These are phyloP conservation scores for Tachina fera DNA, from an alignment of 2,888 invertebrate species.

Conservation along the genomic window DNA sequence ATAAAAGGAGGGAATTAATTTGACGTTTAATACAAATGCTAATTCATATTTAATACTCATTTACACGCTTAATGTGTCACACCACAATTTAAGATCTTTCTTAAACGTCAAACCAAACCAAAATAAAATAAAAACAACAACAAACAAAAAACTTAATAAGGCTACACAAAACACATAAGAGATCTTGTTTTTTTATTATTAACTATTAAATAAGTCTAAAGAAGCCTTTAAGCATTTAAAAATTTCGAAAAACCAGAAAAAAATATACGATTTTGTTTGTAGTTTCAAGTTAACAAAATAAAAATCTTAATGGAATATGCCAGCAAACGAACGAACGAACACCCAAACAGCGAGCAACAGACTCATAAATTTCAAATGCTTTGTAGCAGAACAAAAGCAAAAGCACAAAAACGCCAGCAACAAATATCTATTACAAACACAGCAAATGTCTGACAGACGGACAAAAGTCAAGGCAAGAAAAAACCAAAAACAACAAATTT, in stretches of 20 bases:
- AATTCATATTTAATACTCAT: constrained; percentile 58
- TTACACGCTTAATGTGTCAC: constrained; percentile 61
- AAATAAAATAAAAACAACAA: not conserved
- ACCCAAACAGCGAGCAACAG: constrained; percentile 23
- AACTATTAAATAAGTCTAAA: not conserved
- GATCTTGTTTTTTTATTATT: not conserved
- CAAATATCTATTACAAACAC: constrained; percentile 33
- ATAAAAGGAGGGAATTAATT: constrained; percentile 32
- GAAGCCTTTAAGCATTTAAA: constrained; percentile 22
- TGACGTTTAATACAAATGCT: constrained; percentile 58
- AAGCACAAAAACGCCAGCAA: constrained; percentile 48
- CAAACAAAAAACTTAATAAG: not conserved
- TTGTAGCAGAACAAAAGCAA: constrained; percentile 67
- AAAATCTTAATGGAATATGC: constrained; percentile 6
- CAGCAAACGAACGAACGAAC: constrained; percentile 27
- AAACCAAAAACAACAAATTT: not conserved
- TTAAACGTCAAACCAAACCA: constrained; percentile 26
- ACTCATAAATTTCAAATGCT: constrained; percentile 72
- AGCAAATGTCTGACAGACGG: not conserved
- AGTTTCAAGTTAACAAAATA: constrained; percentile 6
- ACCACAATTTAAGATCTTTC: constrained; percentile 44
- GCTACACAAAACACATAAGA: constrained; percentile 12
- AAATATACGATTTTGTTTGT: not conserved
- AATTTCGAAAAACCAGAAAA: not conserved
- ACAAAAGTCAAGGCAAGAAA: not conserved